Evolutionary conservation across 2,113 vertebrate species (phyloP).

Genomic region (Dunckerocampus dactyliophorus): DNA sequence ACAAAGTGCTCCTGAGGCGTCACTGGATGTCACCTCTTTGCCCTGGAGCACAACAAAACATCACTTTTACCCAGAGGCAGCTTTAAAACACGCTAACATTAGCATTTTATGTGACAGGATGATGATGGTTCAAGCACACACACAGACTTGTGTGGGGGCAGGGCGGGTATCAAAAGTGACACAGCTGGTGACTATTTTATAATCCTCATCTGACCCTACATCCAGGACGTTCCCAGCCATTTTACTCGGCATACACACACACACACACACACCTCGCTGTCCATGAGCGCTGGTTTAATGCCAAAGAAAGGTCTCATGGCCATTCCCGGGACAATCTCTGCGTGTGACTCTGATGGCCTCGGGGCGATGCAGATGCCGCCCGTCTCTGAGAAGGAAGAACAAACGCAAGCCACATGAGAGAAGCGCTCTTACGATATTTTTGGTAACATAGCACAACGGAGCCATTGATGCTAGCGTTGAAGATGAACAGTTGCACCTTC

Average conservation of each 20-base stretch:
- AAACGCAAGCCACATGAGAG: conserved; percentile 12
- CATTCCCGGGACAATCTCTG: conserved; percentile 78
- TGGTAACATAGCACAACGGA: neutral
- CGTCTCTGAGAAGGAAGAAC: conserved; percentile 68
- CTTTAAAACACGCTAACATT: neutral
- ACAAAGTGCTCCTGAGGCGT: conserved; percentile 75
- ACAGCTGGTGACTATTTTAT: conserved; percentile 55
- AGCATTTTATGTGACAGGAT: neutral
- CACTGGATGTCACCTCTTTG: conserved; percentile 59
- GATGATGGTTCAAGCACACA: neutral
- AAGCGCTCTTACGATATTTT: neutral
- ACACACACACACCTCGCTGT: conserved; percentile 66
- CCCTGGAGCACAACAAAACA: conserved; percentile 59
- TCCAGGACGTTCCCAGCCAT: conserved; percentile 1
- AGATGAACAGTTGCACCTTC: conserved; percentile 67
- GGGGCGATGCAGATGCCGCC: conserved; percentile 81
- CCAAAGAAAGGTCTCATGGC: conserved; percentile 82
- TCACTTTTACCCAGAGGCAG: neutral
- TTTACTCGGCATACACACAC: conserved; percentile 1
- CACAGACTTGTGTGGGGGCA: neutral
- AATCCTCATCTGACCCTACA: conserved; percentile 51
- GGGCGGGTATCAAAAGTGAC: conserved; percentile 51
- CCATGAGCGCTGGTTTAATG: conserved; percentile 73
- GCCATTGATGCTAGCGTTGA: conserved; percentile 18
- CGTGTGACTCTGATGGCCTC: conserved; percentile 70